Conservation (phyloP, 1,140 invertebrate genomes). For the Euglossa dilemma region DNA sequence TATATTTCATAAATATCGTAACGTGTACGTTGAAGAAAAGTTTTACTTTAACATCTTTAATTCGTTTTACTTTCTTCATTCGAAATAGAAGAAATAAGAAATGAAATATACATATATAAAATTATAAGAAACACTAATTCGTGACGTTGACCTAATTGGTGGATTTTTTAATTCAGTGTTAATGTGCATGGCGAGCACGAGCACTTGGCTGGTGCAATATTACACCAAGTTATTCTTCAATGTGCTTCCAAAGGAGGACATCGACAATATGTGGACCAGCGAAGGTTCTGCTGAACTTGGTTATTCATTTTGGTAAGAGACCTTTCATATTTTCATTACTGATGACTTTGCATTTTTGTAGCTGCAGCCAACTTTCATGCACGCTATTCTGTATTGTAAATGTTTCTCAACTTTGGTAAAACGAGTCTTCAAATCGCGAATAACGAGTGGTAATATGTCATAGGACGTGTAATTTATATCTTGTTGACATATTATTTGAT, state of each 20-base stretch:
- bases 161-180: conserved; percentile 85
- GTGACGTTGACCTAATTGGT: background rate
- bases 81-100: too few species aligned
- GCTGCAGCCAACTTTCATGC: conserved; percentile 16
- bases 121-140: background rate
- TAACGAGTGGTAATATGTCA: too few species aligned
- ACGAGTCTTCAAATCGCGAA: background rate
- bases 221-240: conserved; percentile 89
- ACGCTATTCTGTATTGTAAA: conserved; percentile 8
- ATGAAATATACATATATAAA: too few species aligned
- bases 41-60: background rate
- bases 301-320: conserved; percentile 89
- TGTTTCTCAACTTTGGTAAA: background rate
- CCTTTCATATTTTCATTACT: conserved; percentile 57
- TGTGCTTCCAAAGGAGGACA: conserved; percentile 89
- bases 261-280: conserved; percentile 88
- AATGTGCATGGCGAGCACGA: conserved; percentile 86
- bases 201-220: conserved; percentile 90
- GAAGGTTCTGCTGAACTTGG: conserved; percentile 87
- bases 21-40: conserved; percentile 85
- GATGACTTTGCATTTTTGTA: conserved; percentile 10
- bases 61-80: too few species aligned
- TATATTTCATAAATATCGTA: conserved; percentile 90
- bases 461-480: background rate
- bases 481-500: background rate